phyloP scores from a whole-genome alignment of 2,797 vertebrate genomes.

The Melanotaenia boesemani region DNA sequence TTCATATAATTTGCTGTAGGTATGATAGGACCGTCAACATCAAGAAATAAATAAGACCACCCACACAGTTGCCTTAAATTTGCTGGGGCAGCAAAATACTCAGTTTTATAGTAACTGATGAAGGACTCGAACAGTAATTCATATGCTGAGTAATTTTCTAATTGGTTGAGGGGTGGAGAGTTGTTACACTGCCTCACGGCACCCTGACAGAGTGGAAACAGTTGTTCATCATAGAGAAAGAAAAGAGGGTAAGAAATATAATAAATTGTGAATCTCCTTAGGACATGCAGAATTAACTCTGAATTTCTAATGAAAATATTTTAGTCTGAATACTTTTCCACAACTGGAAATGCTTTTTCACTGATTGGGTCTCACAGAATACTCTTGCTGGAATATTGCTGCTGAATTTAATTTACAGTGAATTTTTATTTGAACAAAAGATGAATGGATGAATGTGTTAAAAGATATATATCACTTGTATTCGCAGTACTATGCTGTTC shows the following conservation, averaged over 20 bases:
- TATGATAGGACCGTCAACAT: conserved; percentile 62
- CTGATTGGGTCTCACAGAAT: neutral
- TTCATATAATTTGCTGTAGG: conserved; percentile 71
- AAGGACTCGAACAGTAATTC: conserved; percentile 76
- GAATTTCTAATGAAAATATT: neutral
- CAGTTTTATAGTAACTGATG: conserved; percentile 80
- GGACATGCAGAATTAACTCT: neutral
- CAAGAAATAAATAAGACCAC: conserved; percentile 68
- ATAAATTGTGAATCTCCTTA: conserved; percentile 36
- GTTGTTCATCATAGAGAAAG: conserved; percentile 32
- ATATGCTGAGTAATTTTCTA: conserved; percentile 81
- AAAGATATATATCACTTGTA: too few relatives aligned
- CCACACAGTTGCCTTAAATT: conserved; percentile 49
- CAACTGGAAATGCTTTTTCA: neutral
- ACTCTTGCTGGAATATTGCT: neutral
- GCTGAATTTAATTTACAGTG: neutral
- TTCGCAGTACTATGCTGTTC: too few relatives aligned
- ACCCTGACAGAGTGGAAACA: conserved; percentile 39
- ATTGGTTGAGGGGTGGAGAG: conserved; percentile 67
- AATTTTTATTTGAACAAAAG: neutral
- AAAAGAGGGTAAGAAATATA: conserved; percentile 24
- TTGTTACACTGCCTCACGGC: conserved; percentile 49
- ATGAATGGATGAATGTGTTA: too few relatives aligned
- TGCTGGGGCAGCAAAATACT: conserved; percentile 76
- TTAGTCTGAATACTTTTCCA: neutral